phyloP scores from a whole-genome alignment of 2,888 invertebrate genomes.

The Eueremaeus valkanovi region DNA sequence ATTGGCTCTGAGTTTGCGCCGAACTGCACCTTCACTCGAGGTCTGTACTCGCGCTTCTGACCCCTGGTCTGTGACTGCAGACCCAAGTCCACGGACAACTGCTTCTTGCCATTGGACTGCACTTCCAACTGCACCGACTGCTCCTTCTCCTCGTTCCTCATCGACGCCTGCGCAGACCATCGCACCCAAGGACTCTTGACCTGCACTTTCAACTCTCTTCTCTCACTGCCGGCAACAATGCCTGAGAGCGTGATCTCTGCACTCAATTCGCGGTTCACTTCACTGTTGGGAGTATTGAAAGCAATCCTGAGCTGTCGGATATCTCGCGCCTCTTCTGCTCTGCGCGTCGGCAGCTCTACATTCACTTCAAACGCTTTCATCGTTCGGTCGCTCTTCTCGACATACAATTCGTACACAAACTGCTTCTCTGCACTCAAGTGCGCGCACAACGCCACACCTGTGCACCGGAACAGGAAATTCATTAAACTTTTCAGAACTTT shows the following conservation, averaged over 20 bases:
- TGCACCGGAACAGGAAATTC: too few species aligned
- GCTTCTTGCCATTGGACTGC: not conserved
- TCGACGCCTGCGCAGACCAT: not conserved
- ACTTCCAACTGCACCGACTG: not conserved
- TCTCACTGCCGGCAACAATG: conserved; percentile 33
- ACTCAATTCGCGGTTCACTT: conserved; percentile 38
- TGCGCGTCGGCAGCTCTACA: not conserved
- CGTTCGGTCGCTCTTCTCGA: conserved; percentile 37
- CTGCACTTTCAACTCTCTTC: conserved; percentile 33
- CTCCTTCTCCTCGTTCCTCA: conserved; percentile 17
- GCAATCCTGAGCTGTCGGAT: too few species aligned
- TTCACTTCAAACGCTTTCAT: conserved; percentile 39
- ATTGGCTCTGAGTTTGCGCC: conserved; percentile 28
- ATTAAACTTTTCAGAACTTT: too few species aligned
- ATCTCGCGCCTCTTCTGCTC: not conserved
- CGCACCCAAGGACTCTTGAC: conserved; percentile 42
- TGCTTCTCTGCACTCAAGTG: not conserved
- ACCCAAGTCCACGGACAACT: not conserved
- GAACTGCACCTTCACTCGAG: conserved; percentile 22
- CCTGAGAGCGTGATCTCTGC: too few species aligned
- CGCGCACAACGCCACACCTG: not conserved
- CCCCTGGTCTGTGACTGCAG: conserved; percentile 24
- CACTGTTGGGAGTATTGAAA: conserved; percentile 44
- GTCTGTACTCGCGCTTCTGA: conserved; percentile 35
- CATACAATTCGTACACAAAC: not conserved